phyloP scores from a whole-genome alignment of 2,888 invertebrate genomes.

The Dermolepida albohirtum region DNA sequence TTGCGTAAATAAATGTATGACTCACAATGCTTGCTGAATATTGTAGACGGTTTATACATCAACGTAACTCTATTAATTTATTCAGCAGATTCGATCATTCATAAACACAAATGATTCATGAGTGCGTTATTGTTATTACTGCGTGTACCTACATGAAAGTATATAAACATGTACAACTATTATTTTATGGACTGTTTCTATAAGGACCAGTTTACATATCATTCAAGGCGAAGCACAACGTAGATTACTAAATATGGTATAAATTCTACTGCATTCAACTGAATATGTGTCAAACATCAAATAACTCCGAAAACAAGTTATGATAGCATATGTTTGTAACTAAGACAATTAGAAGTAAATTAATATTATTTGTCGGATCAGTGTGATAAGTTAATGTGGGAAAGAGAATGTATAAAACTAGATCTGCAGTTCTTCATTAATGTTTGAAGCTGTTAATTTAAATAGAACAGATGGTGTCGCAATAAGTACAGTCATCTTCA shows the following conservation, averaged over 20 bases:
- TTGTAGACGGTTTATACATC: too few species aligned
- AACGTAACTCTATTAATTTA: neutral
- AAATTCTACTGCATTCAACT: slow-evolving; percentile 10
- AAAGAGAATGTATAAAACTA: slow-evolving; percentile 22
- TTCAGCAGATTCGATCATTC: slow-evolving; percentile 4
- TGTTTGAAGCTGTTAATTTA: slow-evolving; percentile 27
- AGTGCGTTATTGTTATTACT: neutral
- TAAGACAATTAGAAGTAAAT: slow-evolving; percentile 34
- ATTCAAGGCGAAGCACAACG: slow-evolving; percentile 7
- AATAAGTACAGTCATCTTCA: slow-evolving; percentile 10
- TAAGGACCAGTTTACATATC: slow-evolving; percentile 23
- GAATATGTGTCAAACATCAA: slow-evolving; percentile 30
- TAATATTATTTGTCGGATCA: slow-evolving; percentile 12
- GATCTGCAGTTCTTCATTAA: slow-evolving; percentile 14
- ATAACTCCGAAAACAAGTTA: slow-evolving; percentile 12
- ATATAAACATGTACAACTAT: slow-evolving; percentile 11
- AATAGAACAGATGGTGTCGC: slow-evolving; percentile 30
- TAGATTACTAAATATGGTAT: slow-evolving; percentile 28
- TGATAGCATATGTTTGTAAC: neutral
- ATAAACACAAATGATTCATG: slow-evolving; percentile 9
- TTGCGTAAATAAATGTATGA: too few species aligned
- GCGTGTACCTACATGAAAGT: neutral
- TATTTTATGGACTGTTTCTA: slow-evolving; percentile 26
- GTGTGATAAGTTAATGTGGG: slow-evolving; percentile 24
- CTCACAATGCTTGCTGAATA: too few species aligned